Percentiles rank a stretch among this genome's conserved stretches.
Conservation (phyloP, 2,888 invertebrate genomes). For the Marronus borbonicus region DNA sequence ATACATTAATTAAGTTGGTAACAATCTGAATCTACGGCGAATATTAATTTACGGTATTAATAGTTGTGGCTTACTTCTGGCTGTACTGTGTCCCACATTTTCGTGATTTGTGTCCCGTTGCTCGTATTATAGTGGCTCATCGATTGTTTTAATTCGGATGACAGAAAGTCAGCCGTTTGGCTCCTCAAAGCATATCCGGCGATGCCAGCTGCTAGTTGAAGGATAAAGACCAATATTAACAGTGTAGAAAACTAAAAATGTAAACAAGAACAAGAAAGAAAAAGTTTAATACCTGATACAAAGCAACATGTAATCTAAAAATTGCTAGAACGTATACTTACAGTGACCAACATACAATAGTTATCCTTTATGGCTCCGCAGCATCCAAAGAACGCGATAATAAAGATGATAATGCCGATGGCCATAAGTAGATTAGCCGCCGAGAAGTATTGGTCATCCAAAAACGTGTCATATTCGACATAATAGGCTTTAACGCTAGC, state of each 20-base stretch:
- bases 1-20: not conserved
- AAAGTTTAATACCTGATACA: not conserved
- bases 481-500: conserved; percentile 83
- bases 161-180: conserved; percentile 78
- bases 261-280: not conserved
- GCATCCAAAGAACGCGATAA: conserved; percentile 96
- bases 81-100: conserved; percentile 88
- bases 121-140: conserved; percentile 77
- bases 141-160: conserved; percentile 78
- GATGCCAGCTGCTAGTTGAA: conserved; percentile 89
- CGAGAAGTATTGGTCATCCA: conserved; percentile 87
- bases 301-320: not conserved
- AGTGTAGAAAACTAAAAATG: conserved; percentile 80
- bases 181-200: conserved; percentile 84
- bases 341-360: conserved; percentile 93
- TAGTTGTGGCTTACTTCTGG: conserved; percentile 76
- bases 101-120: conserved; percentile 71
- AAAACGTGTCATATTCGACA: conserved; percentile 83
- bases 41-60: too few species aligned
- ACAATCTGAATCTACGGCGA: too few species aligned
- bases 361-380: conserved; percentile 96
- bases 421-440: conserved; percentile 90
- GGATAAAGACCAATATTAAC: conserved; percentile 85
- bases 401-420: conserved; percentile 90
- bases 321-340: conserved; percentile 72